A percentile compares a stretch with the other conserved stretches of the same genome.
phyloP scores from a whole-genome alignment of 1,140 invertebrate genomes.

The Stegodyphus dumicola region DNA sequence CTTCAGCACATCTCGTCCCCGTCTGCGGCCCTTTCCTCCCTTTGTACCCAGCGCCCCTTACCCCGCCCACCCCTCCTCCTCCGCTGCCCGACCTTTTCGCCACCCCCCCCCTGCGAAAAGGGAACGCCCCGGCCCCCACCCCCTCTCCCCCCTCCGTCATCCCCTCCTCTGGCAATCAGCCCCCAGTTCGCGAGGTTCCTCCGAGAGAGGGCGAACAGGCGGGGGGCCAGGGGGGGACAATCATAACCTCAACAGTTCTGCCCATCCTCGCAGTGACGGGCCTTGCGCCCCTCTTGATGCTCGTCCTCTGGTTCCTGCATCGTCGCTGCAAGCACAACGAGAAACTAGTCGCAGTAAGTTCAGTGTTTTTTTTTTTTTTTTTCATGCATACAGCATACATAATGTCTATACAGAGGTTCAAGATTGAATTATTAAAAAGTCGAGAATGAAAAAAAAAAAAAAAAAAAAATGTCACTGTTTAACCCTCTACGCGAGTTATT shows the following conservation, averaged over 20 bases:
- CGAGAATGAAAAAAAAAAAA: no score
- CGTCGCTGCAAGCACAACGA: conserved; percentile 69
- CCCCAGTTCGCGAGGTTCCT: conserved; percentile 45
- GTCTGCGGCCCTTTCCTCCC: conserved; percentile 49
- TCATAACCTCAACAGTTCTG: conserved; percentile 63
- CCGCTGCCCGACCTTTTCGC: conserved; percentile 24
- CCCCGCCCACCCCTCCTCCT: conserved; percentile 59
- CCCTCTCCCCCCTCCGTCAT: conserved; percentile 34
- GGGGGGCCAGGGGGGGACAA: conserved; percentile 35
- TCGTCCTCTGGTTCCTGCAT: conserved; percentile 63
- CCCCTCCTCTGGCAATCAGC: conserved; percentile 12
- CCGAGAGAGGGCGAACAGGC: conserved; percentile 25
- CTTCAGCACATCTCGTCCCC: conserved; percentile 55
- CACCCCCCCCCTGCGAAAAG: conserved; percentile 45
- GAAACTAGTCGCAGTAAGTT: conserved; percentile 52
- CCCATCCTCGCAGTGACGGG: conserved; percentile 64
- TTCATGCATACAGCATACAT: no score
- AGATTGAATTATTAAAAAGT: no score
- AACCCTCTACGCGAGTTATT: no score
- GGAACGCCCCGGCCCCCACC: conserved; percentile 29
- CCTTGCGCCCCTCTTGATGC: conserved; percentile 63
- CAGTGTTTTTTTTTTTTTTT: background rate
- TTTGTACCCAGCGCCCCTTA: conserved; percentile 44
- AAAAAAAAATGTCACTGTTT: no score
- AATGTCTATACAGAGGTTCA: no score